A percentile compares a stretch with the other conserved stretches of the same genome.
Evolutionary conservation across 1,140 invertebrate species (phyloP).

Genomic region (Atta texana): DNA sequence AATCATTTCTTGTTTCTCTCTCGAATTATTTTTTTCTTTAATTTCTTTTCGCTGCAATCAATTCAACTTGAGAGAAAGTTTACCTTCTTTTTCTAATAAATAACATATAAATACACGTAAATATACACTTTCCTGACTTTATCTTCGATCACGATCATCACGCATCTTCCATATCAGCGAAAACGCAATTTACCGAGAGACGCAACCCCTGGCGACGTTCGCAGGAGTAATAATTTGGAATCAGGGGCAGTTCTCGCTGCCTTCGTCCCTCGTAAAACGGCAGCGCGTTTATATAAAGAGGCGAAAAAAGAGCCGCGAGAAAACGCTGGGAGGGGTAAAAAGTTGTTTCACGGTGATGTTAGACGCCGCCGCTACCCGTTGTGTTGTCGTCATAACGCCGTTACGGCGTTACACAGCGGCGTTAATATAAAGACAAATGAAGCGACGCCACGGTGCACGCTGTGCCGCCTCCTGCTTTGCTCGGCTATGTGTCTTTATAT

Average conservation of each 20-base stretch:
- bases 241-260: conserved; percentile 53
- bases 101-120: background rate
- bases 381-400: conserved; percentile 53
- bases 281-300: conserved; percentile 56
- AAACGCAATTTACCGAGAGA: conserved; percentile 45
- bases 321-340: conserved; percentile 30
- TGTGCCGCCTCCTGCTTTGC: conserved; percentile 60
- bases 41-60: background rate
- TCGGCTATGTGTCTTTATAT: conserved; percentile 85
- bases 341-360: conserved; percentile 34
- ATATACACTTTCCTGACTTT: conserved; percentile 4
- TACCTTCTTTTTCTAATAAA: conserved; percentile 18
- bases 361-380: conserved; percentile 23
- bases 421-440: conserved; percentile 86
- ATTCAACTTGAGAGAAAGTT: background rate
- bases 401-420: conserved; percentile 71
- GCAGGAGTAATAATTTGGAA: conserved; percentile 57
- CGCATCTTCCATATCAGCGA: background rate
- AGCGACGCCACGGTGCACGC: conserved; percentile 72
- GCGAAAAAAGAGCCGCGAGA: conserved; percentile 38
- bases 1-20: background rate
- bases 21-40: too few relatives aligned
- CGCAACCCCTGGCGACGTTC: conserved; percentile 28
- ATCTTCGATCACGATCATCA: background rate
- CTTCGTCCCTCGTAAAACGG: conserved; percentile 52